phyloP scores from a whole-genome alignment of 1,140 invertebrate species.

The Lordiphosa mommai region DNA sequence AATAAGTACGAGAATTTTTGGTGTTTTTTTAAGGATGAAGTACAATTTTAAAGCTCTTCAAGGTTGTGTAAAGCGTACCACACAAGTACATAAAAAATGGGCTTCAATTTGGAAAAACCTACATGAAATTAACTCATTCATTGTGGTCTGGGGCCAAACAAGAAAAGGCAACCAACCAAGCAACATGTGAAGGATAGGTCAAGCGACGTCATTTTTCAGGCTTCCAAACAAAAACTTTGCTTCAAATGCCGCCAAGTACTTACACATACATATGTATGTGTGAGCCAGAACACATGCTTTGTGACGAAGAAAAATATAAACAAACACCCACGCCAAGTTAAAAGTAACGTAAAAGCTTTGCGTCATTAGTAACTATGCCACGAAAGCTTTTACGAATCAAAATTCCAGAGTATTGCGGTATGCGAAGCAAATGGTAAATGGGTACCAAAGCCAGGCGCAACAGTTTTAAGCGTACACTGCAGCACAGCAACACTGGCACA shows the following conservation, averaged over 20 bases:
- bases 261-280: slow-evolving; percentile 3
- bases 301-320: slow-evolving; percentile 62
- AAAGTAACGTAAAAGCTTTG: slow-evolving; percentile 58
- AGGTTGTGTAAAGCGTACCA: slow-evolving; percentile 16
- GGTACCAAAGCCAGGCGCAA: slow-evolving; percentile 52
- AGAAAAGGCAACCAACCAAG: slow-evolving; percentile 32
- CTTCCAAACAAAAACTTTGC: slow-evolving; percentile 55
- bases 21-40: too few relatives aligned
- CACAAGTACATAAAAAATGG: slow-evolving; percentile 53
- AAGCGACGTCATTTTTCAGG: slow-evolving; percentile 70
- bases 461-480: slow-evolving; percentile 41
- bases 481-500: slow-evolving; percentile 59
- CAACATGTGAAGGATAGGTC: slow-evolving; percentile 32
- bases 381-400: slow-evolving; percentile 52
- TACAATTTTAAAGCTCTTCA: slow-evolving; percentile 8
- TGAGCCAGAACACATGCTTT: slow-evolving; percentile 56
- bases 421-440: slow-evolving; percentile 1
- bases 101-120: slow-evolving; percentile 38
- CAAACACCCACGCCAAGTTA: slow-evolving; percentile 51
- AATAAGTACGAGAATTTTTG: background rate
- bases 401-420: slow-evolving; percentile 46
- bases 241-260: slow-evolving; percentile 41
- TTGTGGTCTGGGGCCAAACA: slow-evolving; percentile 56
- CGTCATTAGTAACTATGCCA: slow-evolving; percentile 58
- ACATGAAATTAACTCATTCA: slow-evolving; percentile 73